Conservation (phyloP, 1,140 invertebrate species). For the Lucilia cuprina region DNA sequence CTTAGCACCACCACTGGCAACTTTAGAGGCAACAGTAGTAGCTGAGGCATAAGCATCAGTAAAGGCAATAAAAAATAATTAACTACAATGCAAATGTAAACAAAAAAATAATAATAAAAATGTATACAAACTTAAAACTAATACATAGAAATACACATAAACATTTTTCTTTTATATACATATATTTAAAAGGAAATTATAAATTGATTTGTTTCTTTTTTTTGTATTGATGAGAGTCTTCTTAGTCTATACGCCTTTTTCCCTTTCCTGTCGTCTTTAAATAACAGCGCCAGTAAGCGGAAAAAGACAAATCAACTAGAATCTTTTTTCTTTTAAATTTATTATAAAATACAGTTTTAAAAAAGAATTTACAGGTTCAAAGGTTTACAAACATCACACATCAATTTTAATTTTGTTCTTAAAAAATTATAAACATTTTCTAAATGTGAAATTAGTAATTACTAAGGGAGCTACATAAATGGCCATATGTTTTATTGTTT, state of each 20-base stretch:
- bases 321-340: constrained; percentile 40
- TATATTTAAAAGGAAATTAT: neutral
- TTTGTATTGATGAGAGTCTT: constrained; percentile 47
- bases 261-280: constrained; percentile 60
- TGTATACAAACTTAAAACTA: neutral
- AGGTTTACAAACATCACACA: neutral
- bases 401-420: neutral
- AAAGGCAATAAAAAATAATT: neutral
- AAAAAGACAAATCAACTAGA: constrained; percentile 63
- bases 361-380: neutral
- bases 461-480: neutral
- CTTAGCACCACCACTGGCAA: constrained; percentile 2
- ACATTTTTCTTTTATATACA: neutral
- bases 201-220: neutral
- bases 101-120: neutral
- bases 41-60: neutral
- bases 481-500: neutral
- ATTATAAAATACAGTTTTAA: neutral
- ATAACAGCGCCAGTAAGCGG: constrained; percentile 61
- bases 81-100: neutral
- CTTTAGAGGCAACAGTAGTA: neutral
- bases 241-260: constrained; percentile 61
- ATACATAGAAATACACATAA: neutral
- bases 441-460: neutral
- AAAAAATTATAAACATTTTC: neutral